Conservation (phyloP, 2,888 invertebrate genomes). For the Colletes collaris region DNA sequence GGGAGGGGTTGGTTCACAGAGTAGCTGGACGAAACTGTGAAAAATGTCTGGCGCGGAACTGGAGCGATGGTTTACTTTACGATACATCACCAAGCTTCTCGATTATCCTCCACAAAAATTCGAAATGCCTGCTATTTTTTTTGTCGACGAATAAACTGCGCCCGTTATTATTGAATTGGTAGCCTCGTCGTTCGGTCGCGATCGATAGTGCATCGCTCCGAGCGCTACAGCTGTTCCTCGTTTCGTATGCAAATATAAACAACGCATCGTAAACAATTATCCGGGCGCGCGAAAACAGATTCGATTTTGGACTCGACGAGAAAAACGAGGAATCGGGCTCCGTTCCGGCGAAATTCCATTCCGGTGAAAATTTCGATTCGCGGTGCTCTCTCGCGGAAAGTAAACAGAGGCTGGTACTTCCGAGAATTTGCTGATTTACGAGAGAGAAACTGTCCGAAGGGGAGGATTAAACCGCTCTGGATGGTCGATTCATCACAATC, state of each 20-base stretch:
- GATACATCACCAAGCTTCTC: not conserved
- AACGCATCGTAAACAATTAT: not conserved
- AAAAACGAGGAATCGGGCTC: not conserved
- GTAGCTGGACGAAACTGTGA: not conserved
- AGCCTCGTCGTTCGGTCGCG: not conserved
- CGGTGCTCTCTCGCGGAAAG: not conserved
- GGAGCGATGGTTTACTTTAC: not conserved
- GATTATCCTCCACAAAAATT: not conserved
- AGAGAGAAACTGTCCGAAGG: not conserved
- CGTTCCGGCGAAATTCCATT: not conserved
- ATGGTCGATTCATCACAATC: conserved; percentile 38
- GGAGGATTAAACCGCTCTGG: not conserved
- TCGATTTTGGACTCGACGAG: not conserved
- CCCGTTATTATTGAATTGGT: not conserved
- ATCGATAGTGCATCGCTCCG: not conserved
- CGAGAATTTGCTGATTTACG: conserved; percentile 35
- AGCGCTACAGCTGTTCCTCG: not conserved
- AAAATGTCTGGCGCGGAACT: not conserved
- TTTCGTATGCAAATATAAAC: not conserved
- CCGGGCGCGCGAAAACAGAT: not conserved
- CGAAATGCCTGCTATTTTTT: not conserved
- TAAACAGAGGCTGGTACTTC: conserved; percentile 23
- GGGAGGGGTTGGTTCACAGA: not conserved
- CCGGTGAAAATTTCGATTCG: not conserved
- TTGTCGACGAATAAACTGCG: too few species aligned